Base-by-base conservation (phyloP, 2,888 invertebrate genomes). In the Thumatha senex region DNA sequence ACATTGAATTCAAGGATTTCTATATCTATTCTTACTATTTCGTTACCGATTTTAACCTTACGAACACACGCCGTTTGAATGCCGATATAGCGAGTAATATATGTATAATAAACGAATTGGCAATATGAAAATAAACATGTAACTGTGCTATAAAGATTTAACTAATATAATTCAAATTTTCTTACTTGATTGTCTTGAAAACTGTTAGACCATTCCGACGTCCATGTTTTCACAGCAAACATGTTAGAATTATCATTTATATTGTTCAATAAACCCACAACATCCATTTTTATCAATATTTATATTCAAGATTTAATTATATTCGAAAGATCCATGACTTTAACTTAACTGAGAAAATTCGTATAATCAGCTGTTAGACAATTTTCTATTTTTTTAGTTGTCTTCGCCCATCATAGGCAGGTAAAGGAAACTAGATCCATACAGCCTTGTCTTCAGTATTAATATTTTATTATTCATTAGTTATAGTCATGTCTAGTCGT, bases 201-300 rank as follows among this genome's bases (percentile, higher is more conserved):
- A 75, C 84, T 88, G 63, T 82, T 81, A 10, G 91, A 84, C 89
- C 89, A 89, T 55, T 91, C 87, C 4, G 89, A 80, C 52, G 89
- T 90, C 91, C 91, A 92, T 44, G 90, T 89, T 74, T 85, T 86
- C 41, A 91, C 85, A 30, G 88, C 89, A 70, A 89, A 90, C 89
- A 90, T 86, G 57, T 92, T 86, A 42, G 87, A 75, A 73, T 85
- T 89, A 42, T 89, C 89, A 61, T 89, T 81, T 59, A 88, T 89
- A 74, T 88, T 89, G 62, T 78, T 89, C 53, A 92, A 74, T 47
- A 91, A 76, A 46, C 87, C 88, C 54, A 91, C 86, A 14, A 90
- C 88, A 64, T 92, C 92, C 92, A 92, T 91, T 72, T 78, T 80
- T 54, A 61, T 58, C 61, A 48, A 54, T 51, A 59, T 61, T 60